A percentile compares a stretch with the other conserved stretches of the same genome.
Conservation (phyloP, 2,113 vertebrate genomes). For the Apodemus speciosus region DNA sequence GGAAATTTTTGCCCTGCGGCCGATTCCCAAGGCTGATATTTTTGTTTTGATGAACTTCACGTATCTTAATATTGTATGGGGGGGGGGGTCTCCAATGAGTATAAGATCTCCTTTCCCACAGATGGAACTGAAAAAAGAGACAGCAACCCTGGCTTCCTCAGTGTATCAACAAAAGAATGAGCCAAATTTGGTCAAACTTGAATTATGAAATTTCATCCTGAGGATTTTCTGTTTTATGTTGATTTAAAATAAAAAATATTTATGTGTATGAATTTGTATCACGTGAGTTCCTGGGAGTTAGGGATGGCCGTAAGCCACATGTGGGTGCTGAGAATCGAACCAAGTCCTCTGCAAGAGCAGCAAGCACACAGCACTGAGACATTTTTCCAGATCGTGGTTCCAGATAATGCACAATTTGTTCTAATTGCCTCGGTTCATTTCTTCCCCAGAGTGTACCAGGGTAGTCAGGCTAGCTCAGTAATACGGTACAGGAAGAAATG, state of each 20-base stretch:
- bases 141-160: background rate
- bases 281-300: background rate
- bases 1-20: background rate
- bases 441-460: background rate
- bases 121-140: background rate
- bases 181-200: slow-evolving; percentile 1
- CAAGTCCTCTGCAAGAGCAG: background rate
- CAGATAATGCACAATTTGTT: slow-evolving; percentile 25
- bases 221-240: background rate
- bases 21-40: background rate
- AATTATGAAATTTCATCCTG: slow-evolving; percentile 15
- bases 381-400: background rate
- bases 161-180: background rate
- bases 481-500: slow-evolving; percentile 15
- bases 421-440: slow-evolving; percentile 50
- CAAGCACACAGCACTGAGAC: background rate
- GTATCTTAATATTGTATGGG: background rate
- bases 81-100: background rate
- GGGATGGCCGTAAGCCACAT: background rate
- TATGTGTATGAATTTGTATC: background rate
- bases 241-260: background rate
- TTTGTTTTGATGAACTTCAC: slow-evolving; percentile 32
- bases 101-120: background rate
- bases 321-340: background rate
- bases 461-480: background rate